A percentile compares a stretch with the other conserved stretches of the same genome.
Evolutionary conservation across 2,888 invertebrate species (phyloP).

Genomic region (Drosophila flavopinicola): DNA sequence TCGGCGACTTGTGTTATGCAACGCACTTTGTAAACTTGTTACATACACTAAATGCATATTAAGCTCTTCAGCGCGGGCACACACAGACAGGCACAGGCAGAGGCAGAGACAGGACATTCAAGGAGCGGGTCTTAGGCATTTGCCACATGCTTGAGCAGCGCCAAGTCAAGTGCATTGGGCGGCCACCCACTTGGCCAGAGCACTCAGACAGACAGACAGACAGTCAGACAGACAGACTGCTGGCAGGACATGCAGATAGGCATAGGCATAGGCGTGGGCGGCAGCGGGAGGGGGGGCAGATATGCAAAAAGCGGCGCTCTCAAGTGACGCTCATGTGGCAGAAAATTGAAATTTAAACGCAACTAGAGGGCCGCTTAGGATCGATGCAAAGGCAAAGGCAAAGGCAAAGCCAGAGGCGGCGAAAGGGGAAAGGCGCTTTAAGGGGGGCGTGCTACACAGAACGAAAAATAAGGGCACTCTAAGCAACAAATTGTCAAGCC

Average conservation of each 20-base stretch:
- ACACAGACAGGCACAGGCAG: background rate
- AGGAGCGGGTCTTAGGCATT: slow-evolving; percentile 23
- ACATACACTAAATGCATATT: slow-evolving; percentile 78
- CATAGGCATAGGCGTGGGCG: background rate
- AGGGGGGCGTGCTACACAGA: no score
- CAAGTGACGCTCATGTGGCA: slow-evolving; percentile 76
- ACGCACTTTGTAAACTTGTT: slow-evolving; percentile 68
- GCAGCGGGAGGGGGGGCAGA: slow-evolving; percentile 14
- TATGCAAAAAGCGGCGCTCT: slow-evolving; percentile 68
- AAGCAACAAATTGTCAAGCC: no score
- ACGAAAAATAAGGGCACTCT: no score
- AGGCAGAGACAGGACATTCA: background rate
- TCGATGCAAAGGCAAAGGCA: slow-evolving; percentile 51
- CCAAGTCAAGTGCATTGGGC: slow-evolving; percentile 73
- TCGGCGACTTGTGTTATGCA: slow-evolving; percentile 49
- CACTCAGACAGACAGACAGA: slow-evolving; percentile 32
- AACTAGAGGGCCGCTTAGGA: slow-evolving; percentile 67
- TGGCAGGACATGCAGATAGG: slow-evolving; percentile 4
- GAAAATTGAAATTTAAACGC: slow-evolving; percentile 79
- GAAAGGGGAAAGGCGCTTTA: background rate
- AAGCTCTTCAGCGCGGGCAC: slow-evolving; percentile 58
- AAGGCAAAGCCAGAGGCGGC: background rate
- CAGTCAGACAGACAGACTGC: slow-evolving; percentile 10
- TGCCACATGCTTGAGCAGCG: slow-evolving; percentile 61
- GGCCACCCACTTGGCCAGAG: slow-evolving; percentile 42